Base-by-base conservation (phyloP, 2,113 vertebrate species). In the Rhynchopsitta pachyrhyncha region DNA sequence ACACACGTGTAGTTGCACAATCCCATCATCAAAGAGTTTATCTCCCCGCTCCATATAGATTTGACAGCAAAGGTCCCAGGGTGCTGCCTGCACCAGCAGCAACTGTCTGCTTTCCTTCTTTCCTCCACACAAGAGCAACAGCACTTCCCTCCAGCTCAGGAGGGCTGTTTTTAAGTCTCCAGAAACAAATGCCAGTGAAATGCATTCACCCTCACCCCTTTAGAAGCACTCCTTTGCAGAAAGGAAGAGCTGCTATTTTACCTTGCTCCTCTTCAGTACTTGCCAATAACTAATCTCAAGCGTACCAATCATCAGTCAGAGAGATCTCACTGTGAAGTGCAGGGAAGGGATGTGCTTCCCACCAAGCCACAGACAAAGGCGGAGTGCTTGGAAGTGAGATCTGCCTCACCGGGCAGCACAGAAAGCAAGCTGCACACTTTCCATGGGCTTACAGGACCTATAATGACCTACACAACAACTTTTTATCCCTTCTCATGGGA, bases 21-120 rank as follows among this genome's bases (percentile, higher is more conserved):
- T 25, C 81, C 74, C 66, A 77, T 49, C 55, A n/a, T 53, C 86
- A 77, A 49, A 80, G 69, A 31, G 49, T 79, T 88, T 85, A 73
- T 87, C 78, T 85, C 59, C 46, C 25, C 44, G 22, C 70, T 91
- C 44, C 39, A 71, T 9, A 69, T 0, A 73, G 52, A 57, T 20
- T 79, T 6, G 27, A 82, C 41, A 82, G 41, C 70, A 53, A 82
- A 93, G 49, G 66, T 75, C 49, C 52, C 91, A 64, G 47, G 31
- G 16, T 11, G 27, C 31, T 1, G 11, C 60, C 11, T 44, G 46
- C 53, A 46, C 35, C 73, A 81, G 37, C 33, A 75, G 42, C 0
- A 2, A 5, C 63, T 47, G 31, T 11, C 79, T 79, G 47, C 39
- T 46, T 39, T 60, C 50, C 73, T 63, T 24, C 42, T 37, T 55